These are phyloP conservation scores for Drosophila pallidifrons DNA, from an alignment of 1,140 invertebrate species.

Conservation along the genomic window DNA sequence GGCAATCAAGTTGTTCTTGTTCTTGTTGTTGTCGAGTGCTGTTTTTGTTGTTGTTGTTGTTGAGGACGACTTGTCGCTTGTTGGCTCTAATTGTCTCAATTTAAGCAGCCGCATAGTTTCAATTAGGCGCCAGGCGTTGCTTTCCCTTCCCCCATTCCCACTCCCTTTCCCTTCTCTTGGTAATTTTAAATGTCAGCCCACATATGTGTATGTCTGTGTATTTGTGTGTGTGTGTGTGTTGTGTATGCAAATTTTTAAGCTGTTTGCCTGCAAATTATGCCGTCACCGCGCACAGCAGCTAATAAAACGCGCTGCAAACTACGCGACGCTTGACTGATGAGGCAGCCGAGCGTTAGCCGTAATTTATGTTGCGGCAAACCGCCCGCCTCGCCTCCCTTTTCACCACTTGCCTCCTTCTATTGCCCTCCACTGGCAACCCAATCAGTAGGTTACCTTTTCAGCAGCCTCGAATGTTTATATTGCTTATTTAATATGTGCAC, in stretches of 20 bases:
- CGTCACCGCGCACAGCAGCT: slow-evolving; percentile 66
- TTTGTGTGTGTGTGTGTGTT: slow-evolving; percentile 2
- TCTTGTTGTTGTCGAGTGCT: slow-evolving; percentile 15
- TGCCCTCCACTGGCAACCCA: slow-evolving; percentile 8
- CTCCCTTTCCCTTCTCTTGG: neutral
- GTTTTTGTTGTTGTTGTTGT: slow-evolving; percentile 16
- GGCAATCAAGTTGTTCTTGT: slow-evolving; percentile 58
- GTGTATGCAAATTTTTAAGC: slow-evolving; percentile 78
- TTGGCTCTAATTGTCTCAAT: slow-evolving; percentile 70
- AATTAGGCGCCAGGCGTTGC: slow-evolving; percentile 66
- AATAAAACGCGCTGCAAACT: slow-evolving; percentile 79
- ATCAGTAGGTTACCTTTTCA: slow-evolving; percentile 64
- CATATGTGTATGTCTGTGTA: slow-evolving; percentile 16
- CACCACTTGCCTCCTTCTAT: neutral
- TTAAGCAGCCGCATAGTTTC: slow-evolving; percentile 76
- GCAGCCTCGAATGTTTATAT: slow-evolving; percentile 66
- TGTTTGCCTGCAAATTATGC: slow-evolving; percentile 78
- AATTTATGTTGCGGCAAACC: slow-evolving; percentile 82
- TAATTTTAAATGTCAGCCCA: slow-evolving; percentile 23
- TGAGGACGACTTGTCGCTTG: slow-evolving; percentile 20
- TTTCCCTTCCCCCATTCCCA: slow-evolving; percentile 9
- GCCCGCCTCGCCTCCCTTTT: neutral
- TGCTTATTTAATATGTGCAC: slow-evolving; percentile 82
- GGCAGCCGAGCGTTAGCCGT: slow-evolving; percentile 76
- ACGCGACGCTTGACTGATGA: slow-evolving; percentile 78